Base-by-base conservation (phyloP, 2,113 vertebrate species). In the Holacanthus passer region DNA sequence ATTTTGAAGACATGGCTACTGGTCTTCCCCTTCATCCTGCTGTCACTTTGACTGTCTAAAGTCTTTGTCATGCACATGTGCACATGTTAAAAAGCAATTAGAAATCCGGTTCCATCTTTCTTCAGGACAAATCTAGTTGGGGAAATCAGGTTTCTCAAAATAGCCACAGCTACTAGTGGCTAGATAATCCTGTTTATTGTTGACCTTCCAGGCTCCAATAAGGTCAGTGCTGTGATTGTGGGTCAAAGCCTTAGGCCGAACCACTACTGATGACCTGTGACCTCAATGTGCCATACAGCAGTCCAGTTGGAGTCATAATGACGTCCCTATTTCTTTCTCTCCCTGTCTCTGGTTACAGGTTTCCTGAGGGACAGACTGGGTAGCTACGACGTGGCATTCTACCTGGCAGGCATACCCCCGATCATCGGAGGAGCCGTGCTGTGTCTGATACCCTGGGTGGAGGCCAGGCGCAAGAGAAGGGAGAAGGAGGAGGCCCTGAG, bases 401-500 rank as follows among this genome's bases (percentile, higher is more conserved):
- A 98, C 93, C 94, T 99, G 84, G 98, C 98, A 0, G 98, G 98
- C 0, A 92, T 99, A 73, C 98, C 98, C 2, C 98, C 98, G 0
- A 89, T 99, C n/a, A 53, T 99, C 12, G 98, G 98, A 0, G 98
- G 97, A 22, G 87, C 93, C 3, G 62, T 99, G 69, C 90, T 99
- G 8, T 99, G 97, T 48, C 86, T 96, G 50, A 97, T 99, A 48
- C 98, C 98, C 1, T 99, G 97, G 97, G 93, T 98, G 77, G 97
- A 98, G 0, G 93, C 90, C 75, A 93, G 91, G 58, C 90, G 91
- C 76, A 91, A 47, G 74, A 96, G 92, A 75, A 80, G 73, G 7
- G 56, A 72, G 81, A 91, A 91, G 31, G 83, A 73, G 22, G 83
- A 39, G 82, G 88, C 73, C 0, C 7, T 48, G 9, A 59, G 24